Evolutionary conservation across 35 echinoderm and acorn worm species (phyloP).

Genomic region (Lytechinus variegatus): DNA sequence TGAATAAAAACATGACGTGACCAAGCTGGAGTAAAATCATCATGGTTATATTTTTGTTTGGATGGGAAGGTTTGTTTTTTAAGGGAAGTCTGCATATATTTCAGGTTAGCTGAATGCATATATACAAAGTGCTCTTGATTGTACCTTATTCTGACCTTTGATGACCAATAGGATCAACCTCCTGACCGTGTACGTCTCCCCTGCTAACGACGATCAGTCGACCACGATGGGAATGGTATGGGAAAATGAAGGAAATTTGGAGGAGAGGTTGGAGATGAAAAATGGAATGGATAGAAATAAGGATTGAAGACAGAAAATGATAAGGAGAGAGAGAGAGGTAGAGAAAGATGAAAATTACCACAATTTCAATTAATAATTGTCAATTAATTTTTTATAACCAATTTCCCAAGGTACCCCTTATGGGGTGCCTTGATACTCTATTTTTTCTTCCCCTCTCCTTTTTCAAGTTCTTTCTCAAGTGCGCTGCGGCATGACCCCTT

Average conservation of each 20-base stretch:
- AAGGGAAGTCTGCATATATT: neutral
- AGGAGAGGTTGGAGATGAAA: neutral
- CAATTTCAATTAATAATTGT: no score
- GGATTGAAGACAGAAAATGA: neutral
- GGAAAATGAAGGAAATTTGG: no score
- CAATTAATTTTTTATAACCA: no score
- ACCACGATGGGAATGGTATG: no score
- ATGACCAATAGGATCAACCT: neutral
- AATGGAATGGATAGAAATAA: neutral
- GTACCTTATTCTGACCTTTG: neutral
- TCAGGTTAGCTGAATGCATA: neutral
- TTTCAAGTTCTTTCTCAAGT: no score
- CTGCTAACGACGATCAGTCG: neutral
- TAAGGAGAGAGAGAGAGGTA: neutral
- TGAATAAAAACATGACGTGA: neutral
- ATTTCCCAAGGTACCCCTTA: no score
- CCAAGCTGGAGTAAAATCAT: neutral
- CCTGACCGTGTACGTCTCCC: neutral
- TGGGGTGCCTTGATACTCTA: no score
- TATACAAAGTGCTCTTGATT: neutral
- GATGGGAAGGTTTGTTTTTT: neutral
- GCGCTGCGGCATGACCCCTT: no score
- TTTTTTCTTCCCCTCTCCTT: no score
- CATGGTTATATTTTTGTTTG: constrained; percentile 14
- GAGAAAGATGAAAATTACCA: neutral